Conservation (phyloP, 2,888 invertebrate genomes). For the Drosophila atripex region DNA sequence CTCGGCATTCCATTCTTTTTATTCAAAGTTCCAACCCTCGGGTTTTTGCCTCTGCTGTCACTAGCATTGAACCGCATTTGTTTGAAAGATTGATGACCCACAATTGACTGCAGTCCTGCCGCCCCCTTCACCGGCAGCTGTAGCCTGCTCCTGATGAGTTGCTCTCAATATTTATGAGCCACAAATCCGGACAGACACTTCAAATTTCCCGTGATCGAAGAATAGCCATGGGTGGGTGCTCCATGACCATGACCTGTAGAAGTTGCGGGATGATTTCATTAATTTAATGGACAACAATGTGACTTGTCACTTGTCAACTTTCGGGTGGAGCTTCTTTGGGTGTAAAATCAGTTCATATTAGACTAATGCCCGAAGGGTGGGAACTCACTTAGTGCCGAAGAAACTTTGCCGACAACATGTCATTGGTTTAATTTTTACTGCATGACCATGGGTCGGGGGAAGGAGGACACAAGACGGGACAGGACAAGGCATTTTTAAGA, state of each 20-base stretch:
- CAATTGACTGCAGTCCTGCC: constrained; percentile 55
- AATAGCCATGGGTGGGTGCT: constrained; percentile 16
- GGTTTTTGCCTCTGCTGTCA: constrained; percentile 58
- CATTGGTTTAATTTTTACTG: constrained; percentile 65
- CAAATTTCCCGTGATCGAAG: constrained; percentile 48
- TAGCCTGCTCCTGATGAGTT: constrained; percentile 51
- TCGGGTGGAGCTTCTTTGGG: constrained; percentile 38
- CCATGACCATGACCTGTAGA: constrained; percentile 36
- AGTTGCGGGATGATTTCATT: constrained; percentile 68
- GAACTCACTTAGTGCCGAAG: constrained; percentile 64
- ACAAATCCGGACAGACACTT: constrained; percentile 59
- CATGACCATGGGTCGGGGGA: constrained; percentile 12
- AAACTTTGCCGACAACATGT: constrained; percentile 67
- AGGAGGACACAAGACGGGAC: constrained; percentile 24
- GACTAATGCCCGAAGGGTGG: constrained; percentile 58
- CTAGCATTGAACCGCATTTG: constrained; percentile 77
- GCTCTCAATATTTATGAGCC: constrained; percentile 64
- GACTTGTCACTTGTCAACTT: constrained; percentile 79
- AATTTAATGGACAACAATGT: constrained; percentile 75
- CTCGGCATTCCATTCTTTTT: constrained; percentile 10
- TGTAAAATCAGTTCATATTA: constrained; percentile 65
- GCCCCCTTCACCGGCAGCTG: constrained; percentile 11
- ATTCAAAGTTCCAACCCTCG: constrained; percentile 13
- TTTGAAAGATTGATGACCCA: constrained; percentile 76
- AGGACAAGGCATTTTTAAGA: constrained; percentile 41